Evolutionary conservation across 1,140 invertebrate genomes (phyloP), one percentile per base, ranked within the genome.

Genomic region (Diuraphis noxia): DNA sequence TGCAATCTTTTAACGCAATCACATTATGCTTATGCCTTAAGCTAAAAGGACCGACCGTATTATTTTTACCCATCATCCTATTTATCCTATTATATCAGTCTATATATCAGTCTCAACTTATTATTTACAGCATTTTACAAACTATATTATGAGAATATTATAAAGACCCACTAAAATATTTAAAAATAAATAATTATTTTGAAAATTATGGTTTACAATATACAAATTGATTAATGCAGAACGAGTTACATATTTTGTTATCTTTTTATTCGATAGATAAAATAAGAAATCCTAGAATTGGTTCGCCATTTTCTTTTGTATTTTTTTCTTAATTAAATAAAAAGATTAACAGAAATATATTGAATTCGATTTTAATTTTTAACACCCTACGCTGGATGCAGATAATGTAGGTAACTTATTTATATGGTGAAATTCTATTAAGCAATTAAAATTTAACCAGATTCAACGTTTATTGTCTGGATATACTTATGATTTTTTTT

Each of bases 31-130:
- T 43, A 46, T 85, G n/a, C 36, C 38, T 9, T 85, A 85, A 85
- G 82, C 82, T 85, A 41, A 43, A 85, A 85, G 13, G 82, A 41
- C 30, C 56, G 30, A 46, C 40, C n/a, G 82, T n/a, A 86, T 86
- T 49, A 86, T 86, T 86, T 86, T 49, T 41, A n/a, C 43, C n/a
- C n/a, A n/a, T n/a, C 46, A 41, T 85, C 34, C 43, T 36, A 36
- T 52, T 34, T 86, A 86, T 86, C n/a, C n/a, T n/a, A n/a, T n/a
- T n/a, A n/a, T n/a, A n/a, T n/a, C n/a, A n/a, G n/a, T n/a, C n/a
- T n/a, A n/a, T n/a, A 52, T 86, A 52, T 52, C n/a, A 21, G n/a
- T 21, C 46, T 34, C n/a, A 7, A 46, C 84, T 85, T 21, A 84
- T 34, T 49, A 49, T 38, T 86, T 17, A 30, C 84, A 36, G 43